These are phyloP conservation scores for Holcopasites calliopsidis DNA, from an alignment of 1,140 invertebrate species.

Conservation along the genomic window DNA sequence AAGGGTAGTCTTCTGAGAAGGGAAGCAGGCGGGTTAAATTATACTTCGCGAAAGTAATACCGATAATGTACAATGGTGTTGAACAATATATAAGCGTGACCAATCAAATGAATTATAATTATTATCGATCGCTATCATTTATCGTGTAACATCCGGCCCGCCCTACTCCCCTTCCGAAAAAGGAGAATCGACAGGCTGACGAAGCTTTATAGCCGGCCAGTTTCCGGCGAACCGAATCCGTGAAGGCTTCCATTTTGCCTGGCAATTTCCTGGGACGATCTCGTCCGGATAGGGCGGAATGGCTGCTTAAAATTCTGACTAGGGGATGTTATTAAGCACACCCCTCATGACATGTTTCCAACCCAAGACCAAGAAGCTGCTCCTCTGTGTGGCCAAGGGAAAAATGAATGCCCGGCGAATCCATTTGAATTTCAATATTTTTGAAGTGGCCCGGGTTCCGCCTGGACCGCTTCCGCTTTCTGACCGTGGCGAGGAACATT, in stretches of 20 bases:
- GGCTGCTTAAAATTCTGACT: slow-evolving; percentile 18
- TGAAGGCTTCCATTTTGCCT: slow-evolving; percentile 11
- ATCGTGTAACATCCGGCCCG: no score
- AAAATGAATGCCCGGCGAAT: background rate
- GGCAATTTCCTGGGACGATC: slow-evolving; percentile 21
- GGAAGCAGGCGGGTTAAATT: no score
- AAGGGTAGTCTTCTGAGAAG: no score
- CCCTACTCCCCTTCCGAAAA: no score
- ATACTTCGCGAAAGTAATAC: no score
- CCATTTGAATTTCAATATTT: slow-evolving; percentile 37
- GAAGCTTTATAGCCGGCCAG: background rate
- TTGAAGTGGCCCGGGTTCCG: background rate
- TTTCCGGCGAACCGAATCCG: background rate
- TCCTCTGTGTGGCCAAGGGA: background rate
- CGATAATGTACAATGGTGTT: no score
- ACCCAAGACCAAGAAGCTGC: background rate
- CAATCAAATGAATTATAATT: no score
- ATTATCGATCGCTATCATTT: no score
- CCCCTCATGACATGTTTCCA: slow-evolving; percentile 2
- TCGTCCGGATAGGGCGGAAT: background rate
- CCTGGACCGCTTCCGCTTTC: background rate
- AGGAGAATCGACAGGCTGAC: slow-evolving; percentile 16
- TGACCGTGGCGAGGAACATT: background rate
- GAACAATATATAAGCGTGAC: no score
- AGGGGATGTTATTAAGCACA: slow-evolving; percentile 30